Evolutionary conservation across 92 coral and sea anemone species (phyloP), one percentile per base, ranked within the genome.

Genomic region (Phymanthus crucifer): DNA sequence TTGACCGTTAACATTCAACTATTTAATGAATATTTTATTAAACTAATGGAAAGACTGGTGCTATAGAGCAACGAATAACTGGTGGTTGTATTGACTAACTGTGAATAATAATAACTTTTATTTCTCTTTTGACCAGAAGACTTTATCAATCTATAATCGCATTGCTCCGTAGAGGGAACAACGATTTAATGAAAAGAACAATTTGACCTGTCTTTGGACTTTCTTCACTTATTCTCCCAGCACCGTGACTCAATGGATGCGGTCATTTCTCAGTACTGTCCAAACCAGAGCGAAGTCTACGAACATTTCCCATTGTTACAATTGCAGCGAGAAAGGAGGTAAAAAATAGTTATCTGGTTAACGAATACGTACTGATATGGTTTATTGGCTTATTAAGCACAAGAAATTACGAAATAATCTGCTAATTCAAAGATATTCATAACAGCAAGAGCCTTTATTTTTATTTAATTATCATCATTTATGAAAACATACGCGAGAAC

Each of bases 1-100:
- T 46, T 26, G 7, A 77, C 81, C 81, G 81, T 77, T 77, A 77
- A 61, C 32, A 64, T 37, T 77, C 81, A 36, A 77, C 40, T 77
- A 10, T 77, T 29, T 57, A 13, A 58, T 77, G 81, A 77, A 77
- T 77, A 31, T 61, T 77, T 77, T 32, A 77, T 64, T 8, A 32
- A 5, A n/a, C 69, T 77, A 77, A 77, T 77, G 68, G 81, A 56
- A 61, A 77, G 27, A 61, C 68, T 29, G 68, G 68, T 61, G 68
- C 29, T 61, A 61, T 61, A 61, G 29, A n/a, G 68, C 81, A 77
- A 33, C 37, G 32, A 35, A 21, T 10, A 10, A 50, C 81, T 38
- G 69, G 81, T 77, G 81, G 81, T 35, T 23, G 19, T 14, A 77
- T 77, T 77, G 47, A 77, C 48, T 31, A 17, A 40, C 47, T 23